Base-by-base conservation (phyloP, 2,113 vertebrate species). In the Dasyornis broadbenti region DNA sequence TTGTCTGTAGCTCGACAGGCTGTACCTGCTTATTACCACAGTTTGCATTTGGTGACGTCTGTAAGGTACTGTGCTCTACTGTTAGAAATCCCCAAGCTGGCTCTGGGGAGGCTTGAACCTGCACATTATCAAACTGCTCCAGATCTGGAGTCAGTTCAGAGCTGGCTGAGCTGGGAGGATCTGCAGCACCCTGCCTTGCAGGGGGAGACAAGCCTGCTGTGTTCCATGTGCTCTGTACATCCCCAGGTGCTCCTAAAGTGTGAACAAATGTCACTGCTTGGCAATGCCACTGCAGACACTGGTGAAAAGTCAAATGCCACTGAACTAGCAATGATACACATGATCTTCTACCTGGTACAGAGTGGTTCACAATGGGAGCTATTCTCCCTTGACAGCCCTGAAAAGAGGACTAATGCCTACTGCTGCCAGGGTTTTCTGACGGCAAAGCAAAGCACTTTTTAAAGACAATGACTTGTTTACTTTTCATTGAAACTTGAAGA, bases 391-490 rank as follows among this genome's bases (percentile, higher is more conserved):
- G 53, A 56, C 60, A 81, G 85, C 57, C 60, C 17, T 28, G 78
- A 59, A 57, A 82, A 85, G 39, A 61, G 79, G 71, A 66, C 63
- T 86, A 82, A 81, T 52, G 69, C 68, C 53, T 72, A 22, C 37
- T 28, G 27, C 88, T 92, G 85, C 65, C 72, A 24, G 20, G 49
- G 72, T 79, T 93, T 79, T 93, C 82, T 90, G 92, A 96, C 86
- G 95, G 89, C 83, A 72, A 86, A 96, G 93, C 11, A 54, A 94
- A 97, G 92, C 52, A 72, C 96, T 97, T 97, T 91, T 88, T 50
- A 82, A 85, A 95, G 96, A 97, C 97, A 96, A 95, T 82, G 87
- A 86, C 96, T 96, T 97, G 96, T 98, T 98, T 97, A 94, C 96
- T 94, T 96, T 97, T 91, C 92, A 94, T 31, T 92, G 90, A 95